These are phyloP conservation scores for Ceratosolen solmsi DNA, from an alignment of 1,140 invertebrate genomes.

Conservation along the genomic window DNA sequence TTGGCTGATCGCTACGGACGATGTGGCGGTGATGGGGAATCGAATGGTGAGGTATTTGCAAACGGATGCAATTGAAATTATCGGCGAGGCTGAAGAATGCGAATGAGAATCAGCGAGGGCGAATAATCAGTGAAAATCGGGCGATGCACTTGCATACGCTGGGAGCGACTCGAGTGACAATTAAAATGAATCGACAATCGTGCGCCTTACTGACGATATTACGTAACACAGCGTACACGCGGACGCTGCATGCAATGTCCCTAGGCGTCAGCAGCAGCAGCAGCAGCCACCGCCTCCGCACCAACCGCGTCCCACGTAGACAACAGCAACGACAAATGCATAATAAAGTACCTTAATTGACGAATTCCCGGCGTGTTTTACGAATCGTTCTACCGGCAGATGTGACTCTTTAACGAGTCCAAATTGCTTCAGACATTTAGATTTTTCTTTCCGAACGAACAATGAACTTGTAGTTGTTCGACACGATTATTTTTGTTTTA, in stretches of 20 bases:
- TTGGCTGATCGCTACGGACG: neutral
- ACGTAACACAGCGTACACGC: too few relatives aligned
- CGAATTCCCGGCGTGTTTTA: conserved; percentile 56
- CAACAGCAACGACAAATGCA: conserved; percentile 54
- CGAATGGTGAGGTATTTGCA: too few relatives aligned
- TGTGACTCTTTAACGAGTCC: conserved; percentile 15
- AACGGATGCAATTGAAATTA: too few relatives aligned
- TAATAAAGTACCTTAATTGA: conserved; percentile 61
- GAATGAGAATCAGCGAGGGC: neutral
- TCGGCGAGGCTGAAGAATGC: too few relatives aligned
- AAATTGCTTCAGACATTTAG: conserved; percentile 28
- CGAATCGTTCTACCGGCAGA: conserved; percentile 7
- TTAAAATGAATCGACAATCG: conserved; percentile 64
- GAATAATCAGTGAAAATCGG: conserved; percentile 27
- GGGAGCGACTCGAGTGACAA: conserved; percentile 57
- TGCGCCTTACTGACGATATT: conserved; percentile 55
- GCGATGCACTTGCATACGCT: neutral
- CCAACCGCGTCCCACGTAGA: conserved; percentile 25
- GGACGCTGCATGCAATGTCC: too few relatives aligned
- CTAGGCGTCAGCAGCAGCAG: too few relatives aligned
- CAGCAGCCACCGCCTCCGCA: conserved; percentile 4
- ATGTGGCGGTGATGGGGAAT: neutral
- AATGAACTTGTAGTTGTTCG: neutral
- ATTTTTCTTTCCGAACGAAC: neutral
- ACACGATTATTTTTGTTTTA: neutral